A percentile compares a stretch with the other conserved stretches of the same genome.
phyloP scores from a whole-genome alignment of 2,113 vertebrate species.

The Clupea harengus region DNA sequence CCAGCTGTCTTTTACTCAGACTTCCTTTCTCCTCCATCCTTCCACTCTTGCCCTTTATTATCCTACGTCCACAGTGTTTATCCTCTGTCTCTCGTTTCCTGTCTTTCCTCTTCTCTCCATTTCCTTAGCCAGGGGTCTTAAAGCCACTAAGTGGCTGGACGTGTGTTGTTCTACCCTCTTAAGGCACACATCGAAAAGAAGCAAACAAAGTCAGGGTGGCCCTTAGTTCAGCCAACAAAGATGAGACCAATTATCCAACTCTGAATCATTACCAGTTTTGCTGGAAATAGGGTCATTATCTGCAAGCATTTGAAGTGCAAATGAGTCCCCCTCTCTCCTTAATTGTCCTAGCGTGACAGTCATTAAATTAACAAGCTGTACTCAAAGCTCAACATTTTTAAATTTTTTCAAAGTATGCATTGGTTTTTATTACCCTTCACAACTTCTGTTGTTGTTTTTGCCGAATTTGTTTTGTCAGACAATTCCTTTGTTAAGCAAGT shows the following conservation, averaged over 20 bases:
- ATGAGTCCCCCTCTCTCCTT: slow-evolving; percentile 30
- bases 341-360: slow-evolving; percentile 19
- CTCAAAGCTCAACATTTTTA: not conserved
- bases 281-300: slow-evolving; percentile 32
- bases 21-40: not conserved
- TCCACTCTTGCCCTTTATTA: not conserved
- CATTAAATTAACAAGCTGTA: slow-evolving; percentile 27
- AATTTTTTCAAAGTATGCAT: not conserved
- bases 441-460: not conserved
- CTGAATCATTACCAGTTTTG: slow-evolving; percentile 12
- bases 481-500: not conserved
- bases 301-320: slow-evolving; percentile 39
- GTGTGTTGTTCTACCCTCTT: not conserved
- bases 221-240: slow-evolving; percentile 10
- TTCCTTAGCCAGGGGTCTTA: not conserved
- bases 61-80: not conserved
- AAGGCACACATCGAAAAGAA: not conserved
- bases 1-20: not conserved
- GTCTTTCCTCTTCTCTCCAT: not conserved
- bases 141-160: not conserved
- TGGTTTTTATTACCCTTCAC: not conserved
- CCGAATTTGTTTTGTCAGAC: not conserved
- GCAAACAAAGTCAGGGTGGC: slow-evolving; percentile 7
- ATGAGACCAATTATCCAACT: slow-evolving; percentile 5
- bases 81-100: not conserved